Evolutionary conservation across 2,113 vertebrate genomes (phyloP).

Genomic region (Pteruthius melanotis): DNA sequence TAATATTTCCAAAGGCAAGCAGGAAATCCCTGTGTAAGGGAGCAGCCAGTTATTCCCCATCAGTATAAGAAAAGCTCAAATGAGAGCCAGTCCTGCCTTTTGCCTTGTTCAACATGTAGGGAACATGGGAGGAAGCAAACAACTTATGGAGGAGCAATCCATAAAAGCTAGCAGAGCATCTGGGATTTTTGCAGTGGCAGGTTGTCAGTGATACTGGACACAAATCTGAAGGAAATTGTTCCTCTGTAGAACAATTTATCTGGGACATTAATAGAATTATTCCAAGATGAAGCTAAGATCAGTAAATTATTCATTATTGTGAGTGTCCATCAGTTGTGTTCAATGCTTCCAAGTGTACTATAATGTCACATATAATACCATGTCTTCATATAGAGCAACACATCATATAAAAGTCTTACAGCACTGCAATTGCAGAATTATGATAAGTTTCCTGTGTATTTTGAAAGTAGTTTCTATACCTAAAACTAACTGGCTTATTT

Average conservation of each 20-base stretch:
- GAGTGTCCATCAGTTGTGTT: background rate
- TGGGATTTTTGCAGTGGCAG: background rate
- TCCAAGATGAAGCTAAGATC: background rate
- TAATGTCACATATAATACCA: background rate
- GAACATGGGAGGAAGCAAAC: background rate
- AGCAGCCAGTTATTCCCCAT: background rate
- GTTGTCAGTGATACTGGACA: background rate
- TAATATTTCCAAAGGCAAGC: background rate
- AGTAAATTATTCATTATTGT: background rate
- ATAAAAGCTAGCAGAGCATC: background rate
- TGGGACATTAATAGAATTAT: background rate
- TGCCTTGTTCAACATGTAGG: background rate
- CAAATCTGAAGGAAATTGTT: background rate
- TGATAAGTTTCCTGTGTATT: background rate
- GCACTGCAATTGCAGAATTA: background rate
- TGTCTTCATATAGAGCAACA: background rate
- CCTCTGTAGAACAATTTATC: background rate
- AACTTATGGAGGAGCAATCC: background rate
- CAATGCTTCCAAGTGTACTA: background rate
- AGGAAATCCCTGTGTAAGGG: background rate
- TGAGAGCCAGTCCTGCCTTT: background rate
- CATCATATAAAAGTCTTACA: background rate
- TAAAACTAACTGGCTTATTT: background rate
- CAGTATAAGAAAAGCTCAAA: background rate
- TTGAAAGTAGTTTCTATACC: background rate